A percentile compares a stretch with the other conserved stretches of the same genome.
Evolutionary conservation across 1,140 invertebrate genomes (phyloP).

Genomic region (Homarus americanus): DNA sequence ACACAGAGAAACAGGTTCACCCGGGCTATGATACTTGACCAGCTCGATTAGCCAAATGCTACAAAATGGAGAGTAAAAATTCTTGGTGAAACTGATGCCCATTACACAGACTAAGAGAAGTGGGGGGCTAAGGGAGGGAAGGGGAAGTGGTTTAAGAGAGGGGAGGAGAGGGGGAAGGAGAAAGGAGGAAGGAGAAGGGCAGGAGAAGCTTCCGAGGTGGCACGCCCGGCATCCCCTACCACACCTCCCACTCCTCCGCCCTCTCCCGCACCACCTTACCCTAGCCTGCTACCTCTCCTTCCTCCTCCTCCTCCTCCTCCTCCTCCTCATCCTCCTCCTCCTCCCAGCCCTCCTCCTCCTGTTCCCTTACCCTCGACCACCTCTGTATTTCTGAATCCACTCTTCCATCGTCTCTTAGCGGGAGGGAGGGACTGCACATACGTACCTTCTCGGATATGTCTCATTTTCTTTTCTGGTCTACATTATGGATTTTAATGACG

Average conservation of each 20-base stretch:
- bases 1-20: too few species aligned
- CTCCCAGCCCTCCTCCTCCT: background rate
- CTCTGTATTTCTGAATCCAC: background rate
- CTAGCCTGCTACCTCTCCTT: background rate
- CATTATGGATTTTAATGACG: conserved; percentile 21
- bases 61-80: conserved; percentile 36
- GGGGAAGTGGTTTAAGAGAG: too few species aligned
- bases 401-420: background rate
- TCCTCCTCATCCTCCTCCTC: background rate
- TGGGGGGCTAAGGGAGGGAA: too few species aligned
- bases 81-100: conserved; percentile 46
- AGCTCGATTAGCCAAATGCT: conserved; percentile 45
- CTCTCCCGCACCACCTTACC: background rate
- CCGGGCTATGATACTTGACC: background rate
- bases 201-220: conserved; percentile 24
- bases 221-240: conserved; percentile 10
- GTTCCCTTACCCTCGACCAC: background rate
- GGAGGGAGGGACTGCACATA: too few species aligned
- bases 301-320: background rate
- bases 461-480: background rate
- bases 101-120: conserved; percentile 27
- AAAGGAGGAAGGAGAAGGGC: too few species aligned
- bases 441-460: background rate
- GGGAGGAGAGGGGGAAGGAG: too few species aligned
- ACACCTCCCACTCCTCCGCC: background rate